Percentiles rank a stretch among this genome's conserved stretches.
phyloP scores from a whole-genome alignment of 2,113 vertebrate genomes.

The Calidris pygmaea region DNA sequence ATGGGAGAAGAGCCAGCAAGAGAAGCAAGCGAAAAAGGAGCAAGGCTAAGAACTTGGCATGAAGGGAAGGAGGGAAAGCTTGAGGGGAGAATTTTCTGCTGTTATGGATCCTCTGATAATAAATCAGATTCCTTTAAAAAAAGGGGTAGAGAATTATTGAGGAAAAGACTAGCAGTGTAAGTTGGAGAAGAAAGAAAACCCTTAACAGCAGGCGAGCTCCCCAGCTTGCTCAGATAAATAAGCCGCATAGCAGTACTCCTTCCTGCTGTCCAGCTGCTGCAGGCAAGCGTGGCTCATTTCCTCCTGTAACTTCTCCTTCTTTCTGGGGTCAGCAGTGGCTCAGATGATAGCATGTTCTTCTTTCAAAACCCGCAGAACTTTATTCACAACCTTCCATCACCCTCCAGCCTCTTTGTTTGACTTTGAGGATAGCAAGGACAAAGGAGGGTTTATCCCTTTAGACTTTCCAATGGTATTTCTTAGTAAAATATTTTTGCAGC shows the following conservation, averaged over 20 bases:
- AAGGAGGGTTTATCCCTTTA: not conserved
- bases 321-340: not conserved
- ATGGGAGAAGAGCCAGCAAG: constrained; percentile 42
- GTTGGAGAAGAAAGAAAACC: not conserved
- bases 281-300: not conserved
- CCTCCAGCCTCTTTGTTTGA: not conserved
- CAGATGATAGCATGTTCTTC: not conserved
- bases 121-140: not conserved
- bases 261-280: not conserved
- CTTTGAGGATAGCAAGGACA: not conserved
- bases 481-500: not conserved
- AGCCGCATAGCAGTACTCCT: not conserved
- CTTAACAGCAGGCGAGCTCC: not conserved
- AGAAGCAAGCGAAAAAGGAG: not conserved
- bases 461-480: not conserved
- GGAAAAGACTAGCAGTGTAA: not conserved
- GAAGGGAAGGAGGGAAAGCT: not conserved
- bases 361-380: not conserved
- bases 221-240: not conserved
- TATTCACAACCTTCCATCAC: not conserved
- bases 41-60: constrained; percentile 17
- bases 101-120: constrained; percentile 29
- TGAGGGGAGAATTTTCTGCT: constrained; percentile 39
- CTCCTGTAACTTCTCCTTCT: not conserved
- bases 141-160: not conserved